These are phyloP conservation scores for rabbit (Oryctolagus cuniculus) DNA, from an alignment of 2,113 vertebrate genomes.

Conservation along the genomic window mOryCun1.1 NC_091434.1:31944001-31944500, in stretches of 20 bases:
- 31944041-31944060: background rate
- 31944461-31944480: conserved; percentile 70
- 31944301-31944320: background rate
- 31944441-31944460: background rate
- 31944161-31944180: background rate
- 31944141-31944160: background rate
- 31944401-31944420: conserved; percentile 51
- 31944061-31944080: background rate
- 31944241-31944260: background rate
- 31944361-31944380: conserved; percentile 41
- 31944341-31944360: background rate
- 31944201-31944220: conserved; percentile 21
- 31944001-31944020: background rate
- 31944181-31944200: background rate
- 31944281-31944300: background rate
- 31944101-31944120: background rate
- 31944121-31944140: conserved; percentile 23
- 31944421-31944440: conserved; percentile 64
- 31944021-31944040: conserved; percentile 16
- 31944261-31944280: background rate
- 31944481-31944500: conserved; percentile 82
- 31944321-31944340: background rate
- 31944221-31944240: background rate
- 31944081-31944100: conserved; percentile 10
- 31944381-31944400: conserved; percentile 55